These are phyloP conservation scores for Limnephilus rhombicus DNA, from an alignment of 2,888 invertebrate species.

Conservation along the genomic window DNA sequence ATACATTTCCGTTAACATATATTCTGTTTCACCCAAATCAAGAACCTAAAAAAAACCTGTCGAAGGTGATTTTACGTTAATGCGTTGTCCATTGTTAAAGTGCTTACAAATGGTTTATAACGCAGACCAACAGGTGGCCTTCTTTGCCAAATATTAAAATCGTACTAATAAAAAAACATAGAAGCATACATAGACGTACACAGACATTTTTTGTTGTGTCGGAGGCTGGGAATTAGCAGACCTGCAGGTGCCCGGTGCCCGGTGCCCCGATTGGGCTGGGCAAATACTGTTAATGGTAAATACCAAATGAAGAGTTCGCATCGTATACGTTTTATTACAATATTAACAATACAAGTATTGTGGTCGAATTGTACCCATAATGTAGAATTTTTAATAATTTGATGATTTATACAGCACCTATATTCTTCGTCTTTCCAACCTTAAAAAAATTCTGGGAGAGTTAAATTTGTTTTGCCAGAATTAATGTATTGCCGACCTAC, in stretches of 20 bases:
- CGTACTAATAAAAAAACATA: not conserved
- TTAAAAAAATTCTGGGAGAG: too few relatives aligned
- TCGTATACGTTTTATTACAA: not conserved
- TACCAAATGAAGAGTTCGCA: not conserved
- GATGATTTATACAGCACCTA: too few relatives aligned
- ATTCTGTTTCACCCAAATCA: not conserved
- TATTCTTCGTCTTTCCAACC: too few relatives aligned
- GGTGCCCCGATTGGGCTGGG: not conserved
- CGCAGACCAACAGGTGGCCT: conserved; percentile 5
- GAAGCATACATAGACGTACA: not conserved
- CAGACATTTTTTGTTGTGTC: not conserved
- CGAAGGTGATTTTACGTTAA: not conserved
- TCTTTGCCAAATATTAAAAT: not conserved
- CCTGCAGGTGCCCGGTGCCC: not conserved
- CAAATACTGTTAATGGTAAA: not conserved
- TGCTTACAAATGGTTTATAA: not conserved
- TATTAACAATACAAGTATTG: not conserved
- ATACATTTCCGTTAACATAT: not conserved
- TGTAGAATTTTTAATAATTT: not conserved
- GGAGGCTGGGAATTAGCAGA: not conserved
- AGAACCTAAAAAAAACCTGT: not conserved
- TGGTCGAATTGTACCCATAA: not conserved
- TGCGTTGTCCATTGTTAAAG: not conserved
- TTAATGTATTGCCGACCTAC: too few relatives aligned
- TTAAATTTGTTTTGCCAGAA: too few relatives aligned